A percentile compares a stretch with the other conserved stretches of the same genome.
phyloP scores from a whole-genome alignment of 2,113 vertebrate species.

The Tapirus terrestris region DNA sequence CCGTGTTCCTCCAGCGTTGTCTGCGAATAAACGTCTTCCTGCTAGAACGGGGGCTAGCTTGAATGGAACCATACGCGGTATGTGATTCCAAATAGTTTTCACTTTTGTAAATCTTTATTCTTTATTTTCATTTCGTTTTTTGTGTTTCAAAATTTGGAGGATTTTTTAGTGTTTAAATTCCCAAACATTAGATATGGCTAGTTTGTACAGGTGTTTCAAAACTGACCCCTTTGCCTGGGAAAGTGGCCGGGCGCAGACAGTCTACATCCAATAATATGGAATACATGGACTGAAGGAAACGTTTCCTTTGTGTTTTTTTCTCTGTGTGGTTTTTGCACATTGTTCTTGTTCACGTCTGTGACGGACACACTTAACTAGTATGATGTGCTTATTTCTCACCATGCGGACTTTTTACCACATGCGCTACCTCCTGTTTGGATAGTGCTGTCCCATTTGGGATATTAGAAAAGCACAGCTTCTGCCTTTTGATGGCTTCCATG shows the following conservation, averaged over 20 bases:
- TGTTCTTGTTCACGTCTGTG: background rate
- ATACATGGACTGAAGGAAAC: background rate
- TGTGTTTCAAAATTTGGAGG: background rate
- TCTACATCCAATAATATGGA: background rate
- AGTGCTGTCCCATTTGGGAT: background rate
- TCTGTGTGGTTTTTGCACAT: background rate
- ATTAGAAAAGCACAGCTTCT: background rate
- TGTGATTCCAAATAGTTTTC: background rate
- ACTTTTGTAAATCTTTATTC: background rate
- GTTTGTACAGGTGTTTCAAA: constrained; percentile 33
- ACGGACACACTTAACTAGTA: background rate
- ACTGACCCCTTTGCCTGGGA: background rate
- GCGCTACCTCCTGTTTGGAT: background rate
- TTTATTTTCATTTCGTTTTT: background rate
- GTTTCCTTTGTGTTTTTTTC: background rate
- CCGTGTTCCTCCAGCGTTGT: constrained; percentile 43
- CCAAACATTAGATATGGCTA: background rate
- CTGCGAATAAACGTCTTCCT: constrained; percentile 52
- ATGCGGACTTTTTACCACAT: background rate
- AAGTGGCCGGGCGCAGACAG: background rate
- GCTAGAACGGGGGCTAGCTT: background rate
- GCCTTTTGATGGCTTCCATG: background rate
- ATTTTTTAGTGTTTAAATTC: constrained; percentile 28
- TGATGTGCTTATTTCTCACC: background rate
- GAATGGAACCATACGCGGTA: constrained; percentile 68